Conservation (phyloP, 2,888 invertebrate genomes). For the Thecophora atra region DNA sequence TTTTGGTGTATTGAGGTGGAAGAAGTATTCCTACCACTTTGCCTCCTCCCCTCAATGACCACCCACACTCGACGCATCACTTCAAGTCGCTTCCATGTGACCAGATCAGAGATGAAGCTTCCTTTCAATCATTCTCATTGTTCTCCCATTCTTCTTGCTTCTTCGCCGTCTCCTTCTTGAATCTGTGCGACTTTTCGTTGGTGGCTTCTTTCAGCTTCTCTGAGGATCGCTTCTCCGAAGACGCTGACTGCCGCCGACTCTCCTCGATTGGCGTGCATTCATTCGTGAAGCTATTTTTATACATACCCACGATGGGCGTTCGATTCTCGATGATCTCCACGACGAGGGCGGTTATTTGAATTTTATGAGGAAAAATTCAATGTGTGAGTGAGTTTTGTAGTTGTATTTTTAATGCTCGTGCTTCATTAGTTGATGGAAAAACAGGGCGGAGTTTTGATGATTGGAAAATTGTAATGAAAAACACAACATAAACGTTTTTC, state of each 20-base stretch:
- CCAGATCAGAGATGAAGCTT: not conserved
- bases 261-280: slow-evolving; percentile 36
- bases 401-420: not conserved
- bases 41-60: not conserved
- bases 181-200: slow-evolving; percentile 1
- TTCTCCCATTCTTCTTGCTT: not conserved
- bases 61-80: too few relatives aligned
- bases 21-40: not conserved
- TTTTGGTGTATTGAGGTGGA: not conserved
- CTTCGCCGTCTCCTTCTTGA: too few relatives aligned
- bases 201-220: not conserved
- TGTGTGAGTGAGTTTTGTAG: not conserved
- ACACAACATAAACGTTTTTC: too few relatives aligned
- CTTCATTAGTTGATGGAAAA: slow-evolving; percentile 18
- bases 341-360: slow-evolving; percentile 21
- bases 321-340: slow-evolving; percentile 28
- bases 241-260: not conserved
- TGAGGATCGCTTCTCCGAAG: not conserved
- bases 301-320: slow-evolving; percentile 25
- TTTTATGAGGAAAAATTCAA: slow-evolving; percentile 8
- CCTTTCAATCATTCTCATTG: not conserved
- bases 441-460: slow-evolving; percentile 30
- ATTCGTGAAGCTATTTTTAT: slow-evolving; percentile 41
- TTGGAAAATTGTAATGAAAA: too few relatives aligned
- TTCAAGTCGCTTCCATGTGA: not conserved